Evolutionary conservation across 2,113 vertebrate species (phyloP), one percentile per base, ranked within the genome.

Genomic region (Elephas maximus): DNA sequence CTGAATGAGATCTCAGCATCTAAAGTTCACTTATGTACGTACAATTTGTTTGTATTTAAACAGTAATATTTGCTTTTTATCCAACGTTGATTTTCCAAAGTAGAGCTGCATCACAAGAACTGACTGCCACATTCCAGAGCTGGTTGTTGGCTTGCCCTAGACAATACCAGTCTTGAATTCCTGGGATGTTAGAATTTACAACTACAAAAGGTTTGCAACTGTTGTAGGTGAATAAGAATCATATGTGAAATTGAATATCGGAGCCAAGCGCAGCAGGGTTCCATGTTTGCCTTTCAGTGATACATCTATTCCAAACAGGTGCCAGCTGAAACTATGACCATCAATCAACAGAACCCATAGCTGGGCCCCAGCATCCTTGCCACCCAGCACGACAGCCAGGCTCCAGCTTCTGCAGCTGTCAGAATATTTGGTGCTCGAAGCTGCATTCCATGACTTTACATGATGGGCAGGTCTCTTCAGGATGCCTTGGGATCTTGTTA

Each of bases 211-310:
- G 7, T 6, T 23, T 95, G 95, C 1, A 86, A 53, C 97, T 96
- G 97, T 96, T 94, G 51, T 94, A 90, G 92, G 90, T 33, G 88
- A 98, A 90, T 95, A 88, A 97, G 96, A 97, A 95, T 96, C 95
- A 96, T 94, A 96, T 92, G 93, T 94, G 96, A 96, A 97, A 98
- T 98, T 95, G 96, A 97, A 88, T 92, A 91, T 95, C 74, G 1
- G 93, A 94, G 96, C 81, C 97, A 95, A 95, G 67, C 86, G 90
- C 96, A 62, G 94, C 51, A 78, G 0, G 0, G 60, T 24, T 74
- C 63, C 51, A 84, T 87, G 91, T 63, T 81, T 44, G 83, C 24
- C 24, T 69, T 91, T 76, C 48, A 93, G 0, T 53, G 87, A 87
- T 73, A 57, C 41, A 76, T 10, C 48, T 10, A 48, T 48, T 76